Evolutionary conservation across 2,797 vertebrate genomes (phyloP).

Genomic region (Enoplosus armatus): DNA sequence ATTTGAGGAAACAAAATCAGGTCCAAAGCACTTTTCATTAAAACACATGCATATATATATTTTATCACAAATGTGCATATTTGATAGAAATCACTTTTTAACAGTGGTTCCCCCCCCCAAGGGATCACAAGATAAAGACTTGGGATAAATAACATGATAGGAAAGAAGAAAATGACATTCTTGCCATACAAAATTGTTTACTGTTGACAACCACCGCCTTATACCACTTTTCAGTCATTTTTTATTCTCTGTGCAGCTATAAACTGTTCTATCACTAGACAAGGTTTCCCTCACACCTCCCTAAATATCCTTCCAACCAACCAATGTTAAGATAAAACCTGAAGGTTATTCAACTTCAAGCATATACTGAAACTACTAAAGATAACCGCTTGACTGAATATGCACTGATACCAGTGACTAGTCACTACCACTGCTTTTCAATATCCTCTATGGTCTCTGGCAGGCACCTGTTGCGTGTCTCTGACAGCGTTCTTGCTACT

Average conservation of each 20-base stretch:
- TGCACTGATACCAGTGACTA: neutral
- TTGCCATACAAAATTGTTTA: no score
- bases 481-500: constrained; percentile 84
- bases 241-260: no score
- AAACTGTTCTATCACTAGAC: no score
- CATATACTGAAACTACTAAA: neutral
- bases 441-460: constrained; percentile 92
- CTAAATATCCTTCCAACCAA: neutral
- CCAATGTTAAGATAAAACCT: neutral
- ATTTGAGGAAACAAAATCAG: neutral
- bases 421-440: constrained; percentile 68
- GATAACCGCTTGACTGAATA: neutral
- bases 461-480: constrained; percentile 84
- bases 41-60: constrained; percentile 12
- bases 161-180: no score
- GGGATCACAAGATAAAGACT: neutral
- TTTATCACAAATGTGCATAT: neutral
- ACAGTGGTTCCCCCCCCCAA: neutral
- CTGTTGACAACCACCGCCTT: no score
- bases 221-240: no score
- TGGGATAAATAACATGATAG: no score
- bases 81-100: neutral
- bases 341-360: neutral
- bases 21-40: neutral
- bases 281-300: no score